phyloP scores from a whole-genome alignment of 2,113 vertebrate genomes.

The Pygoscelis antarcticus region DNA sequence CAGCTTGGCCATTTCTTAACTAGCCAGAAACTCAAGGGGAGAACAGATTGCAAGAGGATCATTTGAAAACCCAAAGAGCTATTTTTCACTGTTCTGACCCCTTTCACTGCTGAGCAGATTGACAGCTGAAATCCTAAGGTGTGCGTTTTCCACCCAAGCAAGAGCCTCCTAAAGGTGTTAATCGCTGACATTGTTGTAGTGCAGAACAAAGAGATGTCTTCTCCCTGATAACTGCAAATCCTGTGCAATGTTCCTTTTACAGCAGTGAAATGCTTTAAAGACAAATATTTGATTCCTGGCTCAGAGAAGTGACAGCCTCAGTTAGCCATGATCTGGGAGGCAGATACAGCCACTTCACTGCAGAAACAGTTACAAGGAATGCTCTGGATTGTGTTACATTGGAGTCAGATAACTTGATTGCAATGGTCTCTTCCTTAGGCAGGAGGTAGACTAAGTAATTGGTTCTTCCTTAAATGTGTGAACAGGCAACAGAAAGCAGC shows the following conservation, averaged over 20 bases:
- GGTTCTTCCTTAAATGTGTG: not conserved
- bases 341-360: not conserved
- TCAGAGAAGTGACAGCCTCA: not conserved
- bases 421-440: not conserved
- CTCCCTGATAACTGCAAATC: not conserved
- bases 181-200: not conserved
- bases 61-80: not conserved
- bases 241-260: not conserved
- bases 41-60: not conserved
- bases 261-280: not conserved
- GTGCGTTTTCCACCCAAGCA: not conserved
- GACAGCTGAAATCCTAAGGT: not conserved
- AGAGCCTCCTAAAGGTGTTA: not conserved
- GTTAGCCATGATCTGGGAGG: not conserved
- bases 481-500: not conserved
- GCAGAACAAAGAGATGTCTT: not conserved
- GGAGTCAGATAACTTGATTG: not conserved
- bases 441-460: not conserved
- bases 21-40: not conserved
- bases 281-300: not conserved
- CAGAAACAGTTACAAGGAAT: not conserved
- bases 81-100: not conserved
- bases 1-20: not conserved
- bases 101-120: not conserved
- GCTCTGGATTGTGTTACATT: not conserved